Percentiles rank a stretch among this genome's conserved stretches.
phyloP scores from a whole-genome alignment of 2,797 vertebrate species.

The Sebastes steindachneri region DNA sequence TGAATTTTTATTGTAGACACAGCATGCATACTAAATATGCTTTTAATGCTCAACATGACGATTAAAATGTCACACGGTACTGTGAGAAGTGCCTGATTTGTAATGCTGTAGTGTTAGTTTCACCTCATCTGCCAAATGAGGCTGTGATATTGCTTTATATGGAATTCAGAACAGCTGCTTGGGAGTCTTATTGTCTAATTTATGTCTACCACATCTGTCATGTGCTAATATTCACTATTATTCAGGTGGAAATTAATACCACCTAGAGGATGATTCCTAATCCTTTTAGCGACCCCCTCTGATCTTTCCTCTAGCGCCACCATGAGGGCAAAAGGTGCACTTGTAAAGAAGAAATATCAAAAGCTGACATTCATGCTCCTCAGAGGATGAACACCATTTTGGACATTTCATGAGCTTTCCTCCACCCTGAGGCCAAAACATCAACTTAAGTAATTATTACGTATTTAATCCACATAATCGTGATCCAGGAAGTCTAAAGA shows the following conservation, averaged over 20 bases:
- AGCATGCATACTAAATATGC: slow-evolving; percentile 10
- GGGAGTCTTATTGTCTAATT: neutral
- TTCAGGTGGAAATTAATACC: neutral
- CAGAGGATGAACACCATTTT: neutral
- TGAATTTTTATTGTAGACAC: slow-evolving; percentile 2
- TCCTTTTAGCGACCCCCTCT: rapidly evolving
- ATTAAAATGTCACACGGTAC: slow-evolving; percentile 30
- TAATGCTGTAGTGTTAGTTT: neutral
- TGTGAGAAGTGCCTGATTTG: slow-evolving; percentile 19
- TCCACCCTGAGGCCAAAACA: neutral
- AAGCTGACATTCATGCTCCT: neutral
- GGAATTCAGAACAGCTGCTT: neutral
- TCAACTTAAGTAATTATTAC: neutral
- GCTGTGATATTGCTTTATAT: neutral
- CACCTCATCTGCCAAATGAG: neutral
- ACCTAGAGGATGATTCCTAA: neutral
- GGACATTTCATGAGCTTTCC: neutral
- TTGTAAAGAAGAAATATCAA: neutral
- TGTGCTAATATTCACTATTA: neutral
- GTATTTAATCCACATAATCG: too few relatives aligned
- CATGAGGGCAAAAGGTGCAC: too few relatives aligned
- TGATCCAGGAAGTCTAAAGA: too few relatives aligned
- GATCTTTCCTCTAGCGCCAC: too few relatives aligned
- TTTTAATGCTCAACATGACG: slow-evolving; percentile 17
- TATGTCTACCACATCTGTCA: neutral